These are phyloP conservation scores for Ptiloglossa arizonensis DNA, from an alignment of 1,140 invertebrate genomes.

Conservation along the genomic window DNA sequence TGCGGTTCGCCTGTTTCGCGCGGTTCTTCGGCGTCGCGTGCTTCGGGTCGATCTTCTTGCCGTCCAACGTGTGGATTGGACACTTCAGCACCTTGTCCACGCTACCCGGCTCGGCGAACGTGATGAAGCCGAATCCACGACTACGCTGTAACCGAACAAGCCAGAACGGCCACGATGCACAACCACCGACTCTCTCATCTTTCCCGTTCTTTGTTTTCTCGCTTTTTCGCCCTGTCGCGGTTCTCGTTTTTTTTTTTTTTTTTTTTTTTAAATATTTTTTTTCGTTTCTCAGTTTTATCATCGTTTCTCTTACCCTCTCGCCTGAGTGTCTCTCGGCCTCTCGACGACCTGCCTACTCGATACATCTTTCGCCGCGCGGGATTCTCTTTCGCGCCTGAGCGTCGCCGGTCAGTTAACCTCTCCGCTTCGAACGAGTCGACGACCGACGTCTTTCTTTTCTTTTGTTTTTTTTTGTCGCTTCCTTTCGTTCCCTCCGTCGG, in stretches of 20 bases:
- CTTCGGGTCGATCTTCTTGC: constrained; percentile 97
- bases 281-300: not conserved
- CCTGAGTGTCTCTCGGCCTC: not conserved
- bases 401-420: not conserved
- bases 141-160: constrained; percentile 88
- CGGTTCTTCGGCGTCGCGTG: constrained; percentile 95
- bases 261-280: too few species aligned
- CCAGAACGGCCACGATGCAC: constrained; percentile 70
- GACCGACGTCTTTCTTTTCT: not conserved
- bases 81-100: constrained; percentile 95
- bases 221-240: not conserved
- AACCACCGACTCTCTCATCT: constrained; percentile 56
- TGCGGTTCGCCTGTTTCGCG: constrained; percentile 92
- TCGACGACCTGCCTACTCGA: constrained; percentile 2
- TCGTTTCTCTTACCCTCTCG: not conserved
- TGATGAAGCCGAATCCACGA: constrained; percentile 96
- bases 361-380: not conserved
- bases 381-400: not conserved
- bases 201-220: constrained; percentile 14
- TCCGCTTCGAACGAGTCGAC: too few species aligned
- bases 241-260: too few species aligned
- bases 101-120: constrained; percentile 93
- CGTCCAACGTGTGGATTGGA: constrained; percentile 95
- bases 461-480: not conserved
- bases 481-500: too few species aligned